These are phyloP conservation scores for Dorcus hopei DNA, from an alignment of 2,888 invertebrate species.

Conservation along the genomic window DNA sequence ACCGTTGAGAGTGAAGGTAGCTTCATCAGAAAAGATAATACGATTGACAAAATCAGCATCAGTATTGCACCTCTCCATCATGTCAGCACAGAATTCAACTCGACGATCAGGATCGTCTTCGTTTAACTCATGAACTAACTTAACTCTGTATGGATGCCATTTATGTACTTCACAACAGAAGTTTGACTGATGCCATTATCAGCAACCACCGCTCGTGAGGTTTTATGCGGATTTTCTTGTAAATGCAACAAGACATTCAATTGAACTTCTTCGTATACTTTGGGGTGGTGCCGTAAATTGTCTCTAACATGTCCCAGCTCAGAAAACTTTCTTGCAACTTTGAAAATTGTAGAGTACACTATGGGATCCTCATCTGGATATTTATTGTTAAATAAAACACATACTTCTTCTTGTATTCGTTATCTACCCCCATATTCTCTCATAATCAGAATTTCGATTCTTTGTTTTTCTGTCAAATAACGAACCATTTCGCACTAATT, in stretches of 20 bases:
- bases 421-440: background rate
- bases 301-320: conserved; percentile 1
- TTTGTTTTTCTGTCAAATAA: conserved; percentile 1
- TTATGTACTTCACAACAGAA: conserved; percentile 8
- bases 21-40: conserved; percentile 6
- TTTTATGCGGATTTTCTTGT: conserved; percentile 5
- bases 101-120: conserved; percentile 1
- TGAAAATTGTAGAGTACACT: conserved; percentile 10
- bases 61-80: background rate
- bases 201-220: too few relatives aligned
- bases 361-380: conserved; percentile 11
- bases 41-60: background rate
- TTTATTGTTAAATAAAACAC: conserved; percentile 7
- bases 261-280: conserved; percentile 2
- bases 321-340: conserved; percentile 11
- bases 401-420: background rate
- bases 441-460: conserved; percentile 3
- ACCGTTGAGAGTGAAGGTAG: conserved; percentile 2
- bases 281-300: conserved; percentile 4
- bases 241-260: conserved; percentile 10
- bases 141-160: conserved; percentile 8
- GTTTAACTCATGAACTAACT: conserved; percentile 5
- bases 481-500: background rate
- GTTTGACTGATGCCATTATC: conserved; percentile 2
- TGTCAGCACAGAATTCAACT: conserved; percentile 3